phyloP scores from a whole-genome alignment of 2,888 invertebrate genomes.

The Adelphocoris suturalis region DNA sequence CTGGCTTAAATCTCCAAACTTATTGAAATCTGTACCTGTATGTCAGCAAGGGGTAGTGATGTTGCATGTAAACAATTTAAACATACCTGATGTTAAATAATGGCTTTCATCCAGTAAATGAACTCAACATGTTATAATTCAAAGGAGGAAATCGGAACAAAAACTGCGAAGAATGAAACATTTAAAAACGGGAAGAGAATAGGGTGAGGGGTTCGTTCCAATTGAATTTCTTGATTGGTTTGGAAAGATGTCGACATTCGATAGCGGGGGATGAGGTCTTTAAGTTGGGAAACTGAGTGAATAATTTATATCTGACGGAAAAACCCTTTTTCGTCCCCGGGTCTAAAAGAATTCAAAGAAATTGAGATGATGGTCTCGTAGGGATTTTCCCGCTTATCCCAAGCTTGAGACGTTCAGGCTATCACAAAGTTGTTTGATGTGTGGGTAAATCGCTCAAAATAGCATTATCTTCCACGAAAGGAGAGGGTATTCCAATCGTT shows the following conservation, averaged over 20 bases:
- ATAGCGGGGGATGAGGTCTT: background rate
- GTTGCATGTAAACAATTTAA: too few relatives aligned
- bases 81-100: too few relatives aligned
- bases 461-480: background rate
- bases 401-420: background rate
- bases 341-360: background rate
- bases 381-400: background rate
- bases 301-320: background rate
- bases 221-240: background rate
- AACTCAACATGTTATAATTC: too few relatives aligned
- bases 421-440: constrained; percentile 16
- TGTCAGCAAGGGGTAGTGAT: too few relatives aligned
- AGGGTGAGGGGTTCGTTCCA: too few relatives aligned
- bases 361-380: background rate
- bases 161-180: too few relatives aligned
- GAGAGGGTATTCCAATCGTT: background rate
- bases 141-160: too few relatives aligned
- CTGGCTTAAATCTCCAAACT: too few relatives aligned
- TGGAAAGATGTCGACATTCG: background rate
- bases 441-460: background rate
- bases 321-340: background rate
- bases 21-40: too few relatives aligned
- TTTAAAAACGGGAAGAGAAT: too few relatives aligned
- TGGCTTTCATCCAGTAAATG: too few relatives aligned
- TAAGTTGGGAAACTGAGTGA: background rate